Percentiles rank a stretch among this genome's conserved stretches.
These are phyloP conservation scores for Pelobates fuscus DNA, from an alignment of 2,113 vertebrate species.

Conservation along the genomic window DNA sequence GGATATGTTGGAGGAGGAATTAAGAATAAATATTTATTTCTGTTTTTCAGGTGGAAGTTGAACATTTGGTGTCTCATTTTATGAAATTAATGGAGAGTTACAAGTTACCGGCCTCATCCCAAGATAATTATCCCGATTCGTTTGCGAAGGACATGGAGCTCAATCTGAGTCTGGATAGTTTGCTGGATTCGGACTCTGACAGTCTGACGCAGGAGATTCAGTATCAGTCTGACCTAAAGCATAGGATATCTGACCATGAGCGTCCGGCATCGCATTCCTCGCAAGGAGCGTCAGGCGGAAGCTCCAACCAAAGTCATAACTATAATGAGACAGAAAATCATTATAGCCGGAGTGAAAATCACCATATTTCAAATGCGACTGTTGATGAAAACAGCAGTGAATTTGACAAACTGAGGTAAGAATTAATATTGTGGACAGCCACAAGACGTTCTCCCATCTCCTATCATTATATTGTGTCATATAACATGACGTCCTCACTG, in stretches of 20 bases:
- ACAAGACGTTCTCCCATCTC: no score
- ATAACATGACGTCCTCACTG: no score
- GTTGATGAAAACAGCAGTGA: no score
- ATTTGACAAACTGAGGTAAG: no score
- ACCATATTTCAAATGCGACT: no score
- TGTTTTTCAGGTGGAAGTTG: not conserved
- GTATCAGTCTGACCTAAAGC: constrained; percentile 56
- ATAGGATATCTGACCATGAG: not conserved
- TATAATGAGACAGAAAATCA: no score
- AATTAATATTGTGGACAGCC: no score
- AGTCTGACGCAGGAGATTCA: constrained; percentile 61
- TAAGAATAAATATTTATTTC: no score
- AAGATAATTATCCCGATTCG: not conserved
- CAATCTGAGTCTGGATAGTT: constrained; percentile 55
- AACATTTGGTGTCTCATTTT: not conserved
- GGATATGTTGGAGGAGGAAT: no score
- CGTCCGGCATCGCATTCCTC: not conserved
- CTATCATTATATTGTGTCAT: no score
- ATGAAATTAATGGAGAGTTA: not conserved
- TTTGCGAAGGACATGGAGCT: not conserved
- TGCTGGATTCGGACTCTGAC: constrained; percentile 66
- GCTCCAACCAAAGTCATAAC: no score
- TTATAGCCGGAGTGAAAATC: no score
- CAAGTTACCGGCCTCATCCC: not conserved
- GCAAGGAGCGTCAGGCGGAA: not conserved